These are phyloP conservation scores for Aurelia aurita complex sp. Pacific DNA, from an alignment of 30 jellyfish, hydroid and myxozoan species.

Conservation along the genomic window DNA sequence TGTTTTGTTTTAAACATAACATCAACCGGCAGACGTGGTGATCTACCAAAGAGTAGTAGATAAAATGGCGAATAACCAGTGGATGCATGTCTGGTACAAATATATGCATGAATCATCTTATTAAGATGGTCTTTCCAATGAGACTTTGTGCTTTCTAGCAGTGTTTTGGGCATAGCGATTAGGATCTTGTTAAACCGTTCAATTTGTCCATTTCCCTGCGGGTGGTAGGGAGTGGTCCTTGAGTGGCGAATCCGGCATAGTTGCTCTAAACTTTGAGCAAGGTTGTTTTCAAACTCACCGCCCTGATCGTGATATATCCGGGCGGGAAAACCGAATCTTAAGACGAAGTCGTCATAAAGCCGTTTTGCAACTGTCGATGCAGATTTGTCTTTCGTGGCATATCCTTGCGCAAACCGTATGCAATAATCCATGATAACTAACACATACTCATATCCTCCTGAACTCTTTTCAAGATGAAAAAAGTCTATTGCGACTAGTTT, in stretches of 20 bases:
- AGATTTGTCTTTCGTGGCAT: slow-evolving; percentile 4
- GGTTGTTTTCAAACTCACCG: too few species aligned
- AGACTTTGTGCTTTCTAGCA: not conserved
- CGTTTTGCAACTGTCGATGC: too few species aligned
- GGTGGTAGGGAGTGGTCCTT: too few species aligned
- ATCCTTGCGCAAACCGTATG: slow-evolving; percentile 45
- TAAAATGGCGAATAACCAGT: slow-evolving; percentile 46
- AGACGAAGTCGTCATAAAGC: too few species aligned
- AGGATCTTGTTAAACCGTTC: slow-evolving; percentile 49
- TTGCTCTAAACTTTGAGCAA: too few species aligned
- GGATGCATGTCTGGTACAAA: not conserved
- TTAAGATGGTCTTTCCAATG: too few species aligned
- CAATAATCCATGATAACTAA: slow-evolving; percentile 48
- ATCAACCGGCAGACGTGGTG: slow-evolving; percentile 27
- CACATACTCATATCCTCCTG: slow-evolving; percentile 60
- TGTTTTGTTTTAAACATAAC: too few species aligned
- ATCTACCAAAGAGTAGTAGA: slow-evolving; percentile 25
- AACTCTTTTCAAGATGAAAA: slow-evolving; percentile 10
- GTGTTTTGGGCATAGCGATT: slow-evolving; percentile 32
- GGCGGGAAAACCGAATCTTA: too few species aligned
- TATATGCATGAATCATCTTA: too few species aligned
- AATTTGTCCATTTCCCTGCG: slow-evolving; percentile 46
- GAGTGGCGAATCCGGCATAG: too few species aligned
- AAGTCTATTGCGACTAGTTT: slow-evolving; percentile 19
- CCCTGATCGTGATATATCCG: too few species aligned